These are phyloP conservation scores for Lota lota DNA, from an alignment of 2,113 vertebrate species.

Conservation along the genomic window DNA sequence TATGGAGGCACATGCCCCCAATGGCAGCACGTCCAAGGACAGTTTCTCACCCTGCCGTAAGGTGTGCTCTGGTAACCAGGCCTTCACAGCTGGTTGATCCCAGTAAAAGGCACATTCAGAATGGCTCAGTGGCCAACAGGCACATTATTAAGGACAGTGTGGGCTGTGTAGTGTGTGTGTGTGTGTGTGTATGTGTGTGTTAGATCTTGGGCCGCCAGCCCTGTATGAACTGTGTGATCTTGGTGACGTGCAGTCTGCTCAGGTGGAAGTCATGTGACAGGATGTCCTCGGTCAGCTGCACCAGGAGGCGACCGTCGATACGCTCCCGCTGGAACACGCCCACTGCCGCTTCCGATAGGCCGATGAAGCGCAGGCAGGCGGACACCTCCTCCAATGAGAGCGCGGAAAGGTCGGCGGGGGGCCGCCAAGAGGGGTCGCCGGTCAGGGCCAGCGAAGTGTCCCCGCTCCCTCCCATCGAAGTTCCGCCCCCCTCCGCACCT, in stretches of 20 bases:
- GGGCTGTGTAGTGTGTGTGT: neutral
- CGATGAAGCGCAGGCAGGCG: constrained; percentile 91
- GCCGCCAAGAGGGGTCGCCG: constrained; percentile 80
- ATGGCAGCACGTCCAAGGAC: too few relatives aligned
- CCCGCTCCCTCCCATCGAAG: constrained; percentile 60
- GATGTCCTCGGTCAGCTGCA: constrained; percentile 97
- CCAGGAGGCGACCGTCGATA: constrained; percentile 95
- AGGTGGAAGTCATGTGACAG: constrained; percentile 93
- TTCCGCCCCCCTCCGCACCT: constrained; percentile 74
- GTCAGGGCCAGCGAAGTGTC: constrained; percentile 57
- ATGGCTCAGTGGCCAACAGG: constrained; percentile 54
- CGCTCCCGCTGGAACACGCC: constrained; percentile 88
- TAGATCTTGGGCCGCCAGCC: constrained; percentile 97
- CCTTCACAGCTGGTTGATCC: constrained; percentile 51
- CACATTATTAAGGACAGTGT: constrained; percentile 41
- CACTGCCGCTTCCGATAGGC: constrained; percentile 91
- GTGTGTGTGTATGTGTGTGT: constrained; percentile 17
- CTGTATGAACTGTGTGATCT: constrained; percentile 98
- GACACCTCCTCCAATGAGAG: constrained; percentile 96
- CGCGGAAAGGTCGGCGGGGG: constrained; percentile 85
- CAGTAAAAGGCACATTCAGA: constrained; percentile 68
- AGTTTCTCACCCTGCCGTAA: too few relatives aligned
- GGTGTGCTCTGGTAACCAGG: constrained; percentile 31
- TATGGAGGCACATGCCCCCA: too few relatives aligned
- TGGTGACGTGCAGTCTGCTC: constrained; percentile 96